Conservation (phyloP, 2,888 invertebrate species). For the Nezara viridula region DNA sequence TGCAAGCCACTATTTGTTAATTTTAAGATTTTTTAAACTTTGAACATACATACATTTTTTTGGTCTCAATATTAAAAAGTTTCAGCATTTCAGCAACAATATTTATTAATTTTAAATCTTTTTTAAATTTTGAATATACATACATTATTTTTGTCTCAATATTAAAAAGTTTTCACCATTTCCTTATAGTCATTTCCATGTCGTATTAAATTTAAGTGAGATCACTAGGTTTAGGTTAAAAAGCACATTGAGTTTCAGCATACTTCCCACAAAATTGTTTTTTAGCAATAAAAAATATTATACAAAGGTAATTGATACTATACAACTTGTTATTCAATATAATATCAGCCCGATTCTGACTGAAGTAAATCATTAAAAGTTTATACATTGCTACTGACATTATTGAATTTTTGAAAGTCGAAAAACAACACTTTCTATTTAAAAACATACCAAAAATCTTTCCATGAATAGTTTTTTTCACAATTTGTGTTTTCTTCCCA, state of each 20-base stretch:
- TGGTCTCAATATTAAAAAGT: no score
- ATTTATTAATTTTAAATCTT: no score
- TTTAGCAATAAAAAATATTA: neutral
- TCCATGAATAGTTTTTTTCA: neutral
- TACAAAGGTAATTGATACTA: neutral
- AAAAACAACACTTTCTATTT: neutral
- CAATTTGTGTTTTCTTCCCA: constrained; percentile 67
- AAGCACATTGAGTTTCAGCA: neutral
- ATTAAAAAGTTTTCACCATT: no score
- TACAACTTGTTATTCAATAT: neutral
- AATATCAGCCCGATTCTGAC: neutral
- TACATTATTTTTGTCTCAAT: no score
- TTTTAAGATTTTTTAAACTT: no score
- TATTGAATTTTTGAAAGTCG: neutral
- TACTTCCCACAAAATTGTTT: neutral
- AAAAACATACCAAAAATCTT: neutral
- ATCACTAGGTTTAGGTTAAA: no score
- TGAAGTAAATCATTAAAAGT: neutral
- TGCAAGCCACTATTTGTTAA: no score
- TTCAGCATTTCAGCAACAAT: no score
- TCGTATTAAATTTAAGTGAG: no score
- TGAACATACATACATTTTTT: no score
- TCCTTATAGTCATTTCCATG: no score
- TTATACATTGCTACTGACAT: neutral
- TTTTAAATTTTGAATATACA: no score